Evolutionary conservation across 2,113 vertebrate species (phyloP).

Genomic region (Scortum barcoo): DNA sequence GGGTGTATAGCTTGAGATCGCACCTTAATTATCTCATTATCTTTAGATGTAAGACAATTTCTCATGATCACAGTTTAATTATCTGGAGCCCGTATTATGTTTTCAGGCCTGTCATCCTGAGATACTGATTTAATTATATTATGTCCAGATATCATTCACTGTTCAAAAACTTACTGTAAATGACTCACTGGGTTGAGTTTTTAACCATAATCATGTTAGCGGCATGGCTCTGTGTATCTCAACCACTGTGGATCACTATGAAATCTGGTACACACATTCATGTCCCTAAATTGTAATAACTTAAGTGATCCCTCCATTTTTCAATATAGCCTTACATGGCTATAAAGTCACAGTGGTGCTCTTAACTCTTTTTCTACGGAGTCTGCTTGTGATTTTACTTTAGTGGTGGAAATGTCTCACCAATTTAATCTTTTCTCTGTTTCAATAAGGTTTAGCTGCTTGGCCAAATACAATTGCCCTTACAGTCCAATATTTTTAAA

Average conservation of each 20-base stretch:
- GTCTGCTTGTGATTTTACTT: neutral
- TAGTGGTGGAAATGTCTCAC: neutral
- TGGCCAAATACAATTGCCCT: constrained; percentile 13
- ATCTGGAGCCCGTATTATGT: constrained; percentile 8
- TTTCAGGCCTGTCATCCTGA: constrained; percentile 20
- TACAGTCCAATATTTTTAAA: constrained; percentile 13
- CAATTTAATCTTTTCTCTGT: constrained; percentile 9
- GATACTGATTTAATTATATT: constrained; percentile 4
- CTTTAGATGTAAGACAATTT: constrained; percentile 43
- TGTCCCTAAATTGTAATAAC: too few species aligned
- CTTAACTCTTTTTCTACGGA: neutral
- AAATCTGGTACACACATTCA: neutral
- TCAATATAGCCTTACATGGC: too few species aligned
- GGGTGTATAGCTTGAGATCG: constrained; percentile 33
- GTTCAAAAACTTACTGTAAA: neutral
- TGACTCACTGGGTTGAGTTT: neutral
- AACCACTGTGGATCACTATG: neutral
- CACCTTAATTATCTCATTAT: constrained; percentile 50
- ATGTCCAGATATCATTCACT: neutral
- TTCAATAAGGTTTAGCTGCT: constrained; percentile 12
- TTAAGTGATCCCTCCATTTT: neutral
- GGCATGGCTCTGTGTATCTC: neutral
- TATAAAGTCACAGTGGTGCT: too few species aligned
- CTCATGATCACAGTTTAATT: constrained; percentile 44
- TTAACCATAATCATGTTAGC: neutral